Evolutionary conservation across 2,113 vertebrate species (phyloP).

Genomic region (Tauraco erythrolophus): DNA sequence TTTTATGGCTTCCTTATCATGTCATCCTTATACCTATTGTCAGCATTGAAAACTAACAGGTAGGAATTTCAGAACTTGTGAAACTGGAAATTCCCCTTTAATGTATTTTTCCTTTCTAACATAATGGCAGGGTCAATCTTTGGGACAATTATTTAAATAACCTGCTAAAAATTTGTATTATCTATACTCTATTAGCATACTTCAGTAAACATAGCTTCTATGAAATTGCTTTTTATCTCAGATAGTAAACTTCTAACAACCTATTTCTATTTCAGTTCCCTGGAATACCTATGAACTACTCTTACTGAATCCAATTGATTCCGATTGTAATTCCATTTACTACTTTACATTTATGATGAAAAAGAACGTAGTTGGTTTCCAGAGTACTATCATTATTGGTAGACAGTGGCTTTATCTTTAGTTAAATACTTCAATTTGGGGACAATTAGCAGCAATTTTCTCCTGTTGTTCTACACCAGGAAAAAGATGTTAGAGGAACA

Average conservation of each 20-base stretch:
- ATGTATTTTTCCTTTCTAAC: neutral
- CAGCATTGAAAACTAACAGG: neutral
- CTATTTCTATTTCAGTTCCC: neutral
- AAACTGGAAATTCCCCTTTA: neutral
- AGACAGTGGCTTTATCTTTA: neutral
- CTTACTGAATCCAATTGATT: neutral
- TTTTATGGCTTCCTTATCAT: neutral
- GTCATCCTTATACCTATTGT: neutral
- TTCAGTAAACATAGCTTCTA: neutral
- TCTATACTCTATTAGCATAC: neutral
- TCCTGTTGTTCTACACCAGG: neutral
- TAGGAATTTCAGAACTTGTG: neutral
- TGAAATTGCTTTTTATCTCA: neutral
- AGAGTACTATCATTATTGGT: neutral
- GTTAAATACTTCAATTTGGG: neutral
- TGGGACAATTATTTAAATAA: neutral
- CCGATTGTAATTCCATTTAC: neutral
- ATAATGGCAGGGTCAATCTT: neutral
- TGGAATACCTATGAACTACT: neutral
- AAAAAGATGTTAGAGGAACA: neutral
- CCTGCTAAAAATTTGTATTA: neutral
- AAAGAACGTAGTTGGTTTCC: neutral
- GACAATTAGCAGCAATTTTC: conserved; percentile 1
- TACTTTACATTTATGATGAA: neutral
- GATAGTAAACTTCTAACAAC: neutral